Conservation (phyloP, 1,140 invertebrate genomes). For the Nymphalis io region DNA sequence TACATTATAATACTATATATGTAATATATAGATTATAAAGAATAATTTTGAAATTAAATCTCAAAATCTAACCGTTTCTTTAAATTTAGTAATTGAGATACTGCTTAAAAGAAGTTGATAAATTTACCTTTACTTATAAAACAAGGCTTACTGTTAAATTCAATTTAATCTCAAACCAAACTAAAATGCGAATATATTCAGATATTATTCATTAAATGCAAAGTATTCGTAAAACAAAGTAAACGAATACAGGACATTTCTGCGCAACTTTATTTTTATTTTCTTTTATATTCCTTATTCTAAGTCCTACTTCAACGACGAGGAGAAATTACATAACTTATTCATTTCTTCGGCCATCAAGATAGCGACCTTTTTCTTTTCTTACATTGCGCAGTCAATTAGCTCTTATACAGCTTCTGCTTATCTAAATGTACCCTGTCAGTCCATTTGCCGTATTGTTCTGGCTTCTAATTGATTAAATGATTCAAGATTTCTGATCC, state of each 20-base stretch:
- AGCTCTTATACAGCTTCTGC: constrained; percentile 21
- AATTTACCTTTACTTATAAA: no score
- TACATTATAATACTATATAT: no score
- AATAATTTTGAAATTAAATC: no score
- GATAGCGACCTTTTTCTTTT: constrained; percentile 27
- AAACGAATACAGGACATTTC: constrained; percentile 8
- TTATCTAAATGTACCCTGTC: constrained; percentile 12
- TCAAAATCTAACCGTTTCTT: no score
- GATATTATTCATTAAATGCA: constrained; percentile 12
- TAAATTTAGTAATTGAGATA: no score
- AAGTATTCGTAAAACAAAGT: constrained; percentile 13
- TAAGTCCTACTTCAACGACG: constrained; percentile 10
- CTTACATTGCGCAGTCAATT: constrained; percentile 15
- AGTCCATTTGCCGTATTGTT: constrained; percentile 32
- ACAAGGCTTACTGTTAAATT: constrained; percentile 10
- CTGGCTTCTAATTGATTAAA: constrained; percentile 37
- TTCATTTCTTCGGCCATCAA: constrained; percentile 22
- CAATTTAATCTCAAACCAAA: background rate
- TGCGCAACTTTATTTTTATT: background rate
- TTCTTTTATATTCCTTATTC: background rate
- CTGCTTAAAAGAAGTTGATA: no score
- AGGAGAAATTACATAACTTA: constrained; percentile 24
- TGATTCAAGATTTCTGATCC: constrained; percentile 34
- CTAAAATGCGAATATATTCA: constrained; percentile 7
- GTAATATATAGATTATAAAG: no score